These are phyloP conservation scores for Catocala nupta DNA, from an alignment of 2,888 invertebrate genomes.

Conservation along the genomic window DNA sequence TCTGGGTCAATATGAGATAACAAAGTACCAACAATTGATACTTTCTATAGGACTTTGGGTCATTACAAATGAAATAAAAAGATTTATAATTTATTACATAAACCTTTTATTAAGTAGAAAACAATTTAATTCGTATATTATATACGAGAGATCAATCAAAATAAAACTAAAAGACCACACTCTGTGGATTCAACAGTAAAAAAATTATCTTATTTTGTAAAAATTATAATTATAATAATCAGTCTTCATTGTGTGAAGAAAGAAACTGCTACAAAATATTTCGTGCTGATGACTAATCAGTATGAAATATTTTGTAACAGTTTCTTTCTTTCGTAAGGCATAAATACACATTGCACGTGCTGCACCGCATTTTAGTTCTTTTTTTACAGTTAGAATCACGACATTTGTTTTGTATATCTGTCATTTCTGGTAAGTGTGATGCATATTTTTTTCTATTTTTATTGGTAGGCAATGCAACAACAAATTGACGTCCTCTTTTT, in stretches of 20 bases:
- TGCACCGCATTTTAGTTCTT: background rate
- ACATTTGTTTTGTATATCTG: conserved; percentile 2
- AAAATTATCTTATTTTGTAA: no score
- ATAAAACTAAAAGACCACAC: conserved; percentile 2
- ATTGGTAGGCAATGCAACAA: background rate
- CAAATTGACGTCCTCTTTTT: background rate
- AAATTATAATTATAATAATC: background rate
- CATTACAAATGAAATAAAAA: background rate
- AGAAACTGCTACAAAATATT: conserved; percentile 3
- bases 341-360: background rate
- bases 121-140: background rate
- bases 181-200: conserved; percentile 1
- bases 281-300: background rate
- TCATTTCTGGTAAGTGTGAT: background rate
- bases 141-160: background rate
- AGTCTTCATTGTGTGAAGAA: conserved; percentile 3
- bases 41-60: conserved; percentile 5
- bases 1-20: conserved; percentile 4
- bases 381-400: background rate
- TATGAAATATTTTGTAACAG: conserved; percentile 2
- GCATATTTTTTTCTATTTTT: conserved; percentile 5
- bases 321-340: no score
- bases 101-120: conserved; percentile 1
- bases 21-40: conserved; percentile 2
- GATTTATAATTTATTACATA: background rate